Base-by-base conservation (phyloP, 1,140 invertebrate genomes). In the Diorhabda sublineata region DNA sequence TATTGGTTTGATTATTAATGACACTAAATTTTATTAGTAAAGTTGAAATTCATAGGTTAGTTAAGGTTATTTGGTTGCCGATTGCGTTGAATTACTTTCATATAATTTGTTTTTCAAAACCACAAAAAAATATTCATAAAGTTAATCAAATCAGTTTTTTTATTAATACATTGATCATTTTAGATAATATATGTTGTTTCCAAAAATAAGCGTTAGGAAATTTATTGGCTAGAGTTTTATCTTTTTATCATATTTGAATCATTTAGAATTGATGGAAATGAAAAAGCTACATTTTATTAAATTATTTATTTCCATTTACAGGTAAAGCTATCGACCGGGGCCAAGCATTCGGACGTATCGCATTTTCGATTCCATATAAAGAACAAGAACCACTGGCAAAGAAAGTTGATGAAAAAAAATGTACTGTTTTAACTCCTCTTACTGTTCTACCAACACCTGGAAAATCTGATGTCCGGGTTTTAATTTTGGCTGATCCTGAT, bases 401-500 rank as follows among this genome's bases (percentile, higher is more conserved):
- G 71, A 88, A 85, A 72, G 89, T 98, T 58, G 87, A 90, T 74
- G 87, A 89, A 26, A 86, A 84, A 7, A 87, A 89, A 7, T 84
- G 90, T 65, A 94, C 87, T 58, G 94, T 98, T 73, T 82, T 98
- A 6, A 98, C 91, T 3, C 93, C 94, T 8, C 83, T 97, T 5
- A 90, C 97, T 45, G 92, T 90, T 67, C 82, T 99, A 61, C 94
- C 97, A 76, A 99, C 97, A 0, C 97, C 97, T 0, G 97, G 95
- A 61, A 99, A 99, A 83, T 95, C 95, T 2, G 93, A 93, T 5
- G 97, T 99, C 0, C 85, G 92, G 69, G 98, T 99, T 43, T 93
- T 99, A 41, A 99, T 99, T 77, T 83, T 98, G 5, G 92, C 92
- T 44, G 97, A 99, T 85, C 97, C 97, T 2, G 95, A 99, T 85